phyloP scores from a whole-genome alignment of 2,113 vertebrate genomes.

The Sander vitreus region DNA sequence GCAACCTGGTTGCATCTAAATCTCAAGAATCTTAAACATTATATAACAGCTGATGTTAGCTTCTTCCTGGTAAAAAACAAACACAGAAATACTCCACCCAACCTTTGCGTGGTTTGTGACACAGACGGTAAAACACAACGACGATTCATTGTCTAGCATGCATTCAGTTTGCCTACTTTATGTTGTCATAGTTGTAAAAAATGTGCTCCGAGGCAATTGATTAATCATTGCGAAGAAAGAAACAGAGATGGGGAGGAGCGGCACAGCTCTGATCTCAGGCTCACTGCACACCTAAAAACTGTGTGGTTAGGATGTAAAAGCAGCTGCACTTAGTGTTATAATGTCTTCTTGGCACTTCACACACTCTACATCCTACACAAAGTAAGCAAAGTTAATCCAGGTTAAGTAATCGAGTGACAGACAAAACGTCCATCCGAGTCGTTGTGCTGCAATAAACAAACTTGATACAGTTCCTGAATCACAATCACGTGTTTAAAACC shows the following conservation, averaged over 20 bases:
- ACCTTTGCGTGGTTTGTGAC: constrained; percentile 15
- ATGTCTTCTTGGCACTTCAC: constrained; percentile 41
- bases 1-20: not conserved
- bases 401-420: not conserved
- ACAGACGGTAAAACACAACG: constrained; percentile 7
- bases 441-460: not conserved
- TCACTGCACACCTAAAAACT: constrained; percentile 28
- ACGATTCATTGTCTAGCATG: constrained; percentile 29
- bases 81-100: not conserved
- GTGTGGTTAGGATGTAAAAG: constrained; percentile 27
- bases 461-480: not conserved
- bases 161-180: constrained; percentile 31
- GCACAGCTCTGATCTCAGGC: constrained; percentile 27
- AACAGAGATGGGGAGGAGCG: constrained; percentile 28
- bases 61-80: not conserved
- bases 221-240: constrained; percentile 33
- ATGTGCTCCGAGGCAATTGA: constrained; percentile 28
- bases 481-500: not conserved
- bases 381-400: constrained; percentile 18
- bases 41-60: not conserved
- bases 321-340: constrained; percentile 31
- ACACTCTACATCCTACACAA: constrained; percentile 22
- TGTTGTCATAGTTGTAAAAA: constrained; percentile 42
- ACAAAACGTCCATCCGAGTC: not conserved
- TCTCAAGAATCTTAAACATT: not conserved